phyloP scores from a whole-genome alignment of 53 echinoderm and acorn worm species.

The Antedon mediterranea region DNA sequence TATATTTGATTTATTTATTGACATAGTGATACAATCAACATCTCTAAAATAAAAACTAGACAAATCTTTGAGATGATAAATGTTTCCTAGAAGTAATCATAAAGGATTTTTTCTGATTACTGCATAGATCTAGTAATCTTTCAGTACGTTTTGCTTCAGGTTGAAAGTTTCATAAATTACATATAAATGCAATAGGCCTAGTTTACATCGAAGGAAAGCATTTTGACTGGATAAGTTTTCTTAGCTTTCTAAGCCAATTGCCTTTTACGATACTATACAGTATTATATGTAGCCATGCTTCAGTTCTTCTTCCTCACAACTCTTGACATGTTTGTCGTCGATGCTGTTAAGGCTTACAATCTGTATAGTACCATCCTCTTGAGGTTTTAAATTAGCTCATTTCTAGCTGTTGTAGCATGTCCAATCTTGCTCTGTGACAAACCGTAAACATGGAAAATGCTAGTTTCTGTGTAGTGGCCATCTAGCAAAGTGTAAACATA shows the following conservation, averaged over 20 bases:
- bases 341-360: no score
- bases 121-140: neutral
- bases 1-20: neutral
- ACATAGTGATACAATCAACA: neutral
- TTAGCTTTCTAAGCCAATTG: no score
- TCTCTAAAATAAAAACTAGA: neutral
- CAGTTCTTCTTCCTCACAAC: no score
- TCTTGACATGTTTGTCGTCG: no score
- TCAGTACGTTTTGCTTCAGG: neutral
- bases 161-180: neutral
- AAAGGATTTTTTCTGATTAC: neutral
- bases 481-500: no score
- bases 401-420: no score
- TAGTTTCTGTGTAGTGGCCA: no score
- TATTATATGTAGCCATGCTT: neutral
- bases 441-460: no score
- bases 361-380: no score
- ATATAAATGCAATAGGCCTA: neutral
- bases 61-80: neutral
- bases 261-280: neutral
- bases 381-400: no score
- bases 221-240: neutral
- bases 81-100: neutral
- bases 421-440: no score
- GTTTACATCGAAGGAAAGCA: neutral